phyloP scores from a whole-genome alignment of 2,888 invertebrate species.

The Lasioglossum zephyrum region DNA sequence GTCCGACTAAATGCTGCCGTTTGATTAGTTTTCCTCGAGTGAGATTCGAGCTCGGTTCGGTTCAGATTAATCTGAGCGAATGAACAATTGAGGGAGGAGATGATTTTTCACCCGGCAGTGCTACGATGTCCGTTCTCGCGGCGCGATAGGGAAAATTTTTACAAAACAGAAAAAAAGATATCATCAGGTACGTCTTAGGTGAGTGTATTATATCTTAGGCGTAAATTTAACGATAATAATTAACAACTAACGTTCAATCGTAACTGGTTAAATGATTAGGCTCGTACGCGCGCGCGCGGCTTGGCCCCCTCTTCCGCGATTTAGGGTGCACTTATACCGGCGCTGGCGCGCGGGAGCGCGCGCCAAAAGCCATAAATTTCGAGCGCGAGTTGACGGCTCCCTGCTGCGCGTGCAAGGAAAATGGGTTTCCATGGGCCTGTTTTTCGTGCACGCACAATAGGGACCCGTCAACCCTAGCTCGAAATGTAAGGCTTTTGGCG shows the following conservation, averaged over 20 bases:
- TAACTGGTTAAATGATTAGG: constrained; percentile 72
- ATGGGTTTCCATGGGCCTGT: too few species aligned
- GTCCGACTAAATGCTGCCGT: not conserved
- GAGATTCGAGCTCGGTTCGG: not conserved
- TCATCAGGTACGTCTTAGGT: constrained; percentile 80
- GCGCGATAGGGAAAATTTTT: constrained; percentile 71
- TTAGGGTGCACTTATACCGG: too few species aligned
- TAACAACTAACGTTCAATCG: constrained; percentile 78
- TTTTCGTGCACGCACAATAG: too few species aligned
- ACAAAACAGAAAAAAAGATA: constrained; percentile 70
- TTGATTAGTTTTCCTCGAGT: not conserved
- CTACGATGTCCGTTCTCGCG: constrained; percentile 52
- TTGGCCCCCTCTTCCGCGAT: constrained; percentile 29
- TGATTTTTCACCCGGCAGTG: constrained; percentile 16
- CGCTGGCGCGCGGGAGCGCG: too few species aligned
- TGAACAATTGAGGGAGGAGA: not conserved
- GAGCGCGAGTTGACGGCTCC: too few species aligned
- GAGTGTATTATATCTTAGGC: constrained; percentile 81
- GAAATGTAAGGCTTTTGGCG: too few species aligned
- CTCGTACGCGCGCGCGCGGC: constrained; percentile 62
- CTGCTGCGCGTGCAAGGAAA: too few species aligned
- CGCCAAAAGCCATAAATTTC: too few species aligned
- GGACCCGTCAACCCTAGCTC: too few species aligned
- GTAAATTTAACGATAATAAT: constrained; percentile 80
- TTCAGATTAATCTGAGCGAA: not conserved